Percentiles rank a stretch among this genome's conserved stretches.
Evolutionary conservation across 2,797 vertebrate species (phyloP).

Genomic region (Glossophaga mutica): DNA sequence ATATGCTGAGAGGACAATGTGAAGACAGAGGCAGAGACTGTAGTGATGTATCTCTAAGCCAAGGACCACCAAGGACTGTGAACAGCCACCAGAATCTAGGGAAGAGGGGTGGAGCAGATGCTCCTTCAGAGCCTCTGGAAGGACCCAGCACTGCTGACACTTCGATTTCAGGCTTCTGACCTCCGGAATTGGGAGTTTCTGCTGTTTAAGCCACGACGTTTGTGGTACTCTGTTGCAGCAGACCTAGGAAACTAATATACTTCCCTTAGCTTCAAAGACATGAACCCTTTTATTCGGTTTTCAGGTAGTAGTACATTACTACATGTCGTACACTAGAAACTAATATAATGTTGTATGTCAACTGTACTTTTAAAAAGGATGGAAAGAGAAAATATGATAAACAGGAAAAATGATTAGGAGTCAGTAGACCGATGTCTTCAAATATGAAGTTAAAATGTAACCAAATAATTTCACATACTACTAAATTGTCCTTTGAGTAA

Average conservation of each 20-base stretch:
- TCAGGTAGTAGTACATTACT: background rate
- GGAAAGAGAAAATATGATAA: background rate
- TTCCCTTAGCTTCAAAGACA: background rate
- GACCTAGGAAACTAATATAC: background rate
- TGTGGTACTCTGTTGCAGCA: background rate
- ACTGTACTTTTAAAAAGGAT: background rate
- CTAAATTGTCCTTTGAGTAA: background rate
- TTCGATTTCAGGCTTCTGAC: background rate
- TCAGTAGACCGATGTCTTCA: background rate
- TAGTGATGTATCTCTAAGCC: background rate
- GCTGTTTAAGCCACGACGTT: background rate
- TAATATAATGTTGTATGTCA: background rate
- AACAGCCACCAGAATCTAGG: too few relatives aligned
- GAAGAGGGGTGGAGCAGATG: background rate
- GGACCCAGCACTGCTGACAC: background rate
- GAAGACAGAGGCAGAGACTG: background rate
- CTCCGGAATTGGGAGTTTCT: background rate
- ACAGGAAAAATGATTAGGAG: background rate
- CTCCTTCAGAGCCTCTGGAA: background rate
- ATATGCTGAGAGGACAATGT: background rate
- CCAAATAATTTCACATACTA: background rate
- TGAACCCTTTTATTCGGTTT: background rate
- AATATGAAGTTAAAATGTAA: background rate
- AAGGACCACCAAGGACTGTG: too few relatives aligned
- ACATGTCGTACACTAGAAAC: background rate